Percentiles rank a stretch among this genome's conserved stretches.
phyloP scores from a whole-genome alignment of 2,113 vertebrate genomes.

The Pyxicephalus adspersus region DNA sequence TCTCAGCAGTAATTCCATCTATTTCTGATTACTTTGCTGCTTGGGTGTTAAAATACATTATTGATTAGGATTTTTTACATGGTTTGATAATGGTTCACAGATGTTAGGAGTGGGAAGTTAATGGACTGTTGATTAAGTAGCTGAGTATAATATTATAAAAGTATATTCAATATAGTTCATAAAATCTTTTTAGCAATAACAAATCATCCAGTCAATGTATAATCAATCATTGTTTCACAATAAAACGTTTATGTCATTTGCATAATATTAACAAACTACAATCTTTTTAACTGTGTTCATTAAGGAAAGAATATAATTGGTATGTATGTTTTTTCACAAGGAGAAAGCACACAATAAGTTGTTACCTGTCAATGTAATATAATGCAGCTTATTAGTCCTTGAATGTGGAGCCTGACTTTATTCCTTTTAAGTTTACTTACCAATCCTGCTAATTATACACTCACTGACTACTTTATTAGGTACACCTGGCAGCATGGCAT shows the following conservation, averaged over 20 bases:
- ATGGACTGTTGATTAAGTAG: constrained; percentile 21
- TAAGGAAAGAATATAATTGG: too few relatives aligned
- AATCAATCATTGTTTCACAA: constrained; percentile 24
- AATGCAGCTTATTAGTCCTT: too few relatives aligned
- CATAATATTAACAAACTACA: not conserved
- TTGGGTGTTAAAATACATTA: constrained; percentile 24
- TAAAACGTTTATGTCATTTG: constrained; percentile 8
- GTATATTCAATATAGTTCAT: constrained; percentile 2
- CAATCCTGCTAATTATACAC: too few relatives aligned
- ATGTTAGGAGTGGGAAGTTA: constrained; percentile 45
- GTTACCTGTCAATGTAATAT: too few relatives aligned
- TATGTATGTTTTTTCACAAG: too few relatives aligned
- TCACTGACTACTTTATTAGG: too few relatives aligned
- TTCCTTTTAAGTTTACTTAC: too few relatives aligned
- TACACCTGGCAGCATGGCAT: too few relatives aligned
- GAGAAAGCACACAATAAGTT: too few relatives aligned
- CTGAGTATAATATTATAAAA: constrained; percentile 9
- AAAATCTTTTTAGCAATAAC: constrained; percentile 14
- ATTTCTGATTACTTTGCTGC: constrained; percentile 20
- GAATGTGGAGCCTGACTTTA: too few relatives aligned
- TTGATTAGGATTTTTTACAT: constrained; percentile 25
- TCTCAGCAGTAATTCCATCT: constrained; percentile 11
- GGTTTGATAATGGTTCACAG: constrained; percentile 34
- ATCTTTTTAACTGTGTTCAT: not conserved
- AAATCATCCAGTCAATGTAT: constrained; percentile 37